Percentiles rank a stretch among this genome's conserved stretches.
Conservation (phyloP, 1,140 invertebrate species). For the Aphidius gifuensis region DNA sequence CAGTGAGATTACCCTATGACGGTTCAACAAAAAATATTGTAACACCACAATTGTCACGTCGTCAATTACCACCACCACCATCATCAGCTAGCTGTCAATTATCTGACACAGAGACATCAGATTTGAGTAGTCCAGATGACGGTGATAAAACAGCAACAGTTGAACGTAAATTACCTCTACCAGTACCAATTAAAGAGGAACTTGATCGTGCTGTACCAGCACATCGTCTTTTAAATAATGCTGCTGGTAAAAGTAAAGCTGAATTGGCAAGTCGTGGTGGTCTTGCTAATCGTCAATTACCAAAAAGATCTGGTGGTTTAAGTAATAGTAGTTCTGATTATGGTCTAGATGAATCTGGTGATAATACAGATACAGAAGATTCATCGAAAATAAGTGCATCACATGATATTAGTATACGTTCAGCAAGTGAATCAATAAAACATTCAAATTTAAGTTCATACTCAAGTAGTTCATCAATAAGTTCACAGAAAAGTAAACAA, state of each 20-base stretch:
- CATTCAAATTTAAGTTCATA: constrained; percentile 52
- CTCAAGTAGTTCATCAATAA: constrained; percentile 50
- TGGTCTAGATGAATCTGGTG: constrained; percentile 67
- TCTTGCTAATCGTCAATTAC: constrained; percentile 55
- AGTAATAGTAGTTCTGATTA: constrained; percentile 70
- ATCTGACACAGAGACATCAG: constrained; percentile 71
- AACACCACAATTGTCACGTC: constrained; percentile 71
- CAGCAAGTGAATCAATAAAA: constrained; percentile 44
- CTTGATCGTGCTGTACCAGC: constrained; percentile 81
- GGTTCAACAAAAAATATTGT: constrained; percentile 66
- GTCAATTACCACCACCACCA: constrained; percentile 66
- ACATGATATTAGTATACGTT: constrained; percentile 44
- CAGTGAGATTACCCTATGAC: constrained; percentile 77
- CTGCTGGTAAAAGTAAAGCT: constrained; percentile 82
- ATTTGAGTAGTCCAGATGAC: constrained; percentile 66
- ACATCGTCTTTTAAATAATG: constrained; percentile 81
- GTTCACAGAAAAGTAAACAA: constrained; percentile 48
- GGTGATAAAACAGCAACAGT: constrained; percentile 74
- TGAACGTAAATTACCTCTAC: constrained; percentile 64
- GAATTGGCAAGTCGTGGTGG: constrained; percentile 76
- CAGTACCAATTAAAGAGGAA: constrained; percentile 68
- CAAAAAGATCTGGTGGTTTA: constrained; percentile 56
- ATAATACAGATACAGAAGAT: constrained; percentile 65
- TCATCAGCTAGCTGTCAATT: constrained; percentile 61
- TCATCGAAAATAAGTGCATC: constrained; percentile 47